A percentile compares a stretch with the other conserved stretches of the same genome.
These are phyloP conservation scores for Patella ulyssiponensis DNA, from an alignment of 2,888 invertebrate species.

Conservation along the genomic window DNA sequence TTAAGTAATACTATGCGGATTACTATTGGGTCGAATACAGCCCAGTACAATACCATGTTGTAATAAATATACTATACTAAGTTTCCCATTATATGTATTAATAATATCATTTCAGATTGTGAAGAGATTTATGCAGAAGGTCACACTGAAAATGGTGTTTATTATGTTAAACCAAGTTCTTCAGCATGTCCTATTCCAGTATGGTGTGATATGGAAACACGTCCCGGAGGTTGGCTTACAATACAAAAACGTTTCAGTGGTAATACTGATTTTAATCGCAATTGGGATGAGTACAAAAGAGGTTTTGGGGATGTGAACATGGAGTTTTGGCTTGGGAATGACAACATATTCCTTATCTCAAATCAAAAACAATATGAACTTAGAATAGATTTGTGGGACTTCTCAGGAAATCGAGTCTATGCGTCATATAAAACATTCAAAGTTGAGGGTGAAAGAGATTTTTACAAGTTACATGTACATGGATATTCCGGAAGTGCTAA, in stretches of 20 bases:
- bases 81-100: not conserved
- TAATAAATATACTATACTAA: too few relatives aligned
- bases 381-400: conserved; percentile 69
- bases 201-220: conserved; percentile 78
- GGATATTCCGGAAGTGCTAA: conserved; percentile 81
- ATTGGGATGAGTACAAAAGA: conserved; percentile 65
- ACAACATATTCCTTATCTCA: conserved; percentile 67
- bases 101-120: conserved; percentile 61
- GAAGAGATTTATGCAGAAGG: conserved; percentile 57
- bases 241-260: conserved; percentile 62
- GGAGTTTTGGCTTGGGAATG: conserved; percentile 69
- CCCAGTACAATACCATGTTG: not conserved
- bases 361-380: conserved; percentile 67
- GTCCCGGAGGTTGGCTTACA: conserved; percentile 73
- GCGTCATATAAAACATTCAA: conserved; percentile 66
- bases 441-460: conserved; percentile 67
- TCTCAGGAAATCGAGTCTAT: conserved; percentile 65
- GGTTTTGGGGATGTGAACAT: conserved; percentile 67
- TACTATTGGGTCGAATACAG: not conserved
- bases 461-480: conserved; percentile 60
- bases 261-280: conserved; percentile 53
- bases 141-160: conserved; percentile 63
- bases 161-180: conserved; percentile 64
- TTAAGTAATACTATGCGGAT: too few relatives aligned
- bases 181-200: conserved; percentile 73